These are phyloP conservation scores for Stercorarius parasiticus DNA, from an alignment of 2,113 vertebrate species.

Conservation along the genomic window DNA sequence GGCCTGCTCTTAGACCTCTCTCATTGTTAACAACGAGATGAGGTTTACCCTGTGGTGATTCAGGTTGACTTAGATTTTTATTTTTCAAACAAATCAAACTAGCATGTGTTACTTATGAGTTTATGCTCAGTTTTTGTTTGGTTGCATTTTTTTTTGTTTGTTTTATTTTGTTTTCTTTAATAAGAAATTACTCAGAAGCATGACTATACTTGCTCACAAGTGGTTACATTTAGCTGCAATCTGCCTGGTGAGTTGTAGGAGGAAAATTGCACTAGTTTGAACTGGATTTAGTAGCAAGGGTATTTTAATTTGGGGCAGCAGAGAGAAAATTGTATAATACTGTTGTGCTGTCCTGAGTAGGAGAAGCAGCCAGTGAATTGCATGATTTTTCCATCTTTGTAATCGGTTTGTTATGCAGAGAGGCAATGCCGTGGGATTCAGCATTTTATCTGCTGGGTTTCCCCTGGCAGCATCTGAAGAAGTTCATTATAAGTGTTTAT, in stretches of 20 bases:
- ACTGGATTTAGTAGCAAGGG: background rate
- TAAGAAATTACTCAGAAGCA: background rate
- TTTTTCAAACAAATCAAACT: background rate
- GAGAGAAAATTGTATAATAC: constrained; percentile 42
- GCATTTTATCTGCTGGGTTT: constrained; percentile 66
- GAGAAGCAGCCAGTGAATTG: constrained; percentile 42
- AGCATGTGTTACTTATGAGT: background rate
- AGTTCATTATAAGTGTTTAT: constrained; percentile 71
- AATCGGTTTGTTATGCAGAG: constrained; percentile 64
- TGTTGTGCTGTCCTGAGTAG: constrained; percentile 43
- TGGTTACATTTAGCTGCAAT: background rate
- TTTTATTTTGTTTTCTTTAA: background rate
- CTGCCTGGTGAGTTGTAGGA: background rate
- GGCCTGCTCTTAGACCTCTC: background rate
- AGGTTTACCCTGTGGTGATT: background rate
- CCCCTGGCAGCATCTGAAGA: constrained; percentile 76
- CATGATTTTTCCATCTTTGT: constrained; percentile 32
- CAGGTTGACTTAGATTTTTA: background rate
- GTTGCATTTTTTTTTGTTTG: background rate
- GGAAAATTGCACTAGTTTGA: constrained; percentile 8
- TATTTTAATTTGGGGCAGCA: constrained; percentile 22
- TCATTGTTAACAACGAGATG: background rate
- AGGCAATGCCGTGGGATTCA: constrained; percentile 43
- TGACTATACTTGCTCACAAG: background rate
- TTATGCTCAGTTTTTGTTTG: background rate